Evolutionary conservation across 2,888 invertebrate genomes (phyloP), one percentile per base, ranked within the genome.

Genomic region (Camponotus fellah): DNA sequence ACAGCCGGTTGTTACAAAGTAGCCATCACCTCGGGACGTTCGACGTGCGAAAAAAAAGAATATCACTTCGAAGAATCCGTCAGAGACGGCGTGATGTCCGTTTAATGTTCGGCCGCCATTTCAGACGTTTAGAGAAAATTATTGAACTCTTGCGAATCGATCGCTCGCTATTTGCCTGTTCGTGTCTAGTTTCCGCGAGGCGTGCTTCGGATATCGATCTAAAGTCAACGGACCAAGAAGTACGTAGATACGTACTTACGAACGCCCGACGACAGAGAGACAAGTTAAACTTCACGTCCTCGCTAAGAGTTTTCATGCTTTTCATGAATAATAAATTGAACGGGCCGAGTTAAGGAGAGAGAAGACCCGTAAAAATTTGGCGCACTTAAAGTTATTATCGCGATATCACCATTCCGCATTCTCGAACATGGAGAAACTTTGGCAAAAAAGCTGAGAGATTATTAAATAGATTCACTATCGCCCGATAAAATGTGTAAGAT

Each of bases 181-280:
- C 80, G 88, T 87, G 86, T 88, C 89, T 88, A 88, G 83, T 79
- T 76, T 82, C 53, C n/a, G 53, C 68, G 86, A 87, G 83, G 90
- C 92, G 91, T 92, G 91, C 92, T 89, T 91, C 90, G 91, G 90
- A 89, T 92, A 92, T 92, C 92, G 92, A 92, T 92, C 91, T 84
- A 80, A 82, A 91, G 90, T 85, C 87, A 86, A 88, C 89, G 90
- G 82, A 87, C 89, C 81, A 71, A 40, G 77, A 79, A 83, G 58
- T 86, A 85, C 83, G 77, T 53, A 53, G n/a, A n/a, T 76, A 80
- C 64, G 71, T 60, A 82, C 76, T 84, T 68, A 76, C 76, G 75
- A 65, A 40, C 60, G 46, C 58, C 34, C 82, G 62, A 65, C 75
- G 86, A 87, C 81, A 82, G 83, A 83, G 58, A 53, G 84, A 82